A percentile compares a stretch with the other conserved stretches of the same genome.
Conservation (phyloP, 2,888 invertebrate genomes). For the Chironomus riparius region DNA sequence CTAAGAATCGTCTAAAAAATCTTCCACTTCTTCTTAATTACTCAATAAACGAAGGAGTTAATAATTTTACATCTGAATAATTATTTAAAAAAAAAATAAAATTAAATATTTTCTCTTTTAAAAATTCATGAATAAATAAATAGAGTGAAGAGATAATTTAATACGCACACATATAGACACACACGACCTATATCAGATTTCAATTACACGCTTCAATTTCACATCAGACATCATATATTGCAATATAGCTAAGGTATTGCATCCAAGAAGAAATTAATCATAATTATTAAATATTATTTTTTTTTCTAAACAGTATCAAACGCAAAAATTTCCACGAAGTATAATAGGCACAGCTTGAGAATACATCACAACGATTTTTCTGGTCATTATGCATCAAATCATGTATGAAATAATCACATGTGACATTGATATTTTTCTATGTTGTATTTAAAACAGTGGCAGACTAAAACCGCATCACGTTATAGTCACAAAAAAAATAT, state of each 20-base stretch:
- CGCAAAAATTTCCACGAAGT: slow-evolving; percentile 5
- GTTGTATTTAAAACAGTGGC: neutral
- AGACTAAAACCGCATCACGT: slow-evolving; percentile 20
- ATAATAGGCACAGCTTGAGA: neutral
- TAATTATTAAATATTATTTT: no score
- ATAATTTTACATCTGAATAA: slow-evolving; percentile 5
- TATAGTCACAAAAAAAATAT: neutral
- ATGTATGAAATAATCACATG: slow-evolving; percentile 18
- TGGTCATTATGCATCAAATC: slow-evolving; percentile 19
- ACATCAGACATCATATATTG: neutral
- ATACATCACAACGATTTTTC: slow-evolving; percentile 1
- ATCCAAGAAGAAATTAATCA: neutral
- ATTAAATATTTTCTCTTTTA: neutral
- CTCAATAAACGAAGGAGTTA: neutral
- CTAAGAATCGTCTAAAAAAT: neutral
- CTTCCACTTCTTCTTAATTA: neutral
- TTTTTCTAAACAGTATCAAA: neutral
- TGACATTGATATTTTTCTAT: slow-evolving; percentile 22
- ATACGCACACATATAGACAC: neutral
- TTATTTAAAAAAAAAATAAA: neutral
- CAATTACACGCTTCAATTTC: slow-evolving; percentile 16
- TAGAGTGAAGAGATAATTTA: neutral
- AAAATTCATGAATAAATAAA: neutral
- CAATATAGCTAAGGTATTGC: neutral
- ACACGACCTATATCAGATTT: slow-evolving; percentile 20